Base-by-base conservation (phyloP, 2,888 invertebrate species). In the Molorchus minor region DNA sequence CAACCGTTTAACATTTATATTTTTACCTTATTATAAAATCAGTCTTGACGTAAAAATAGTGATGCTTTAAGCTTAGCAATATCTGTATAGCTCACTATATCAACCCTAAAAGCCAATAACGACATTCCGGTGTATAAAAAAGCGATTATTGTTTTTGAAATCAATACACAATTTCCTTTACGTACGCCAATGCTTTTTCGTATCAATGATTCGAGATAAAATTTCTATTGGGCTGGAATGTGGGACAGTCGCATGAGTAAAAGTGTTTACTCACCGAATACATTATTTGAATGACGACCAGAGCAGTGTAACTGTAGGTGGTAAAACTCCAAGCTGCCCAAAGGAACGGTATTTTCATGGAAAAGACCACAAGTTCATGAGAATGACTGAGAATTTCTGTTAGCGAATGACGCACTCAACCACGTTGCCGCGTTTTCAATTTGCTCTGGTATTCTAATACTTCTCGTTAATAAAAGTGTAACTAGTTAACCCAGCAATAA, bases 261-360 rank as follows among this genome's bases (percentile, higher is more conserved):
- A 64, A 65, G 67, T 65, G 60, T 64, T 65, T 60, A 55, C 44
- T 59, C 60, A 65, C 59, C 56, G 62, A 57, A 64, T 57, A 56
- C 52, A 49, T 64, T 57, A 65, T 61, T 62, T 46, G 60, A 64
- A 58, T 55, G 57, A 60, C 52, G 58, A 56, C 64, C 56, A 63
- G 56, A 63, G 62, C 59, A 41, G 8, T 12, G 38, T 59, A 45
- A 44, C 35, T 29, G 67, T 70, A 59, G 67, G 64, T 58, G 66
- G 62, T 40, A 33, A 16, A 56, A 29, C 38, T 33, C 16, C 29
- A 55, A 56, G 49, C 54, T 58, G 51, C 40, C 51, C 53, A 61
- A 60, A 61, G 61, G 65, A 64, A 58, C 67, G 64, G 64, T 58
- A 65, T 64, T 71, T 71, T 66, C 68, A 65, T 58, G 66, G 69